Conservation (phyloP, 2,113 vertebrate species). For the Callocephalon fimbriatum region DNA sequence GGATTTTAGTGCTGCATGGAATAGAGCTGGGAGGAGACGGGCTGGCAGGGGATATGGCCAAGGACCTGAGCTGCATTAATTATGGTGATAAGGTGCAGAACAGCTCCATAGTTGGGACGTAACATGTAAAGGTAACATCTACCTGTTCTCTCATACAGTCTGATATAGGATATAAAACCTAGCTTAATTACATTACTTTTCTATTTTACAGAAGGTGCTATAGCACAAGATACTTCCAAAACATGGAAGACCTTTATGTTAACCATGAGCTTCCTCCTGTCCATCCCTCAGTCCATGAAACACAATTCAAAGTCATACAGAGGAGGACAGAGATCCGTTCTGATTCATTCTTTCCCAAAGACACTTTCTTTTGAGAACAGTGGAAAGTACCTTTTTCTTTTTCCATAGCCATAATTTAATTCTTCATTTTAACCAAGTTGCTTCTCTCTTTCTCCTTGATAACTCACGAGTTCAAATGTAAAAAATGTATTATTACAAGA, state of each 20-base stretch:
- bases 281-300: not conserved
- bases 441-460: slow-evolving; percentile 78
- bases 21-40: not conserved
- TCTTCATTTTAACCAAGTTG: slow-evolving; percentile 76
- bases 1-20: not conserved
- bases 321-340: slow-evolving; percentile 56
- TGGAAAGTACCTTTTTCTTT: slow-evolving; percentile 72
- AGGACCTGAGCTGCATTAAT: not conserved
- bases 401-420: slow-evolving; percentile 79
- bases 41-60: no score
- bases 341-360: slow-evolving; percentile 80
- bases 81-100: rapidly evolving
- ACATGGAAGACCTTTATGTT: not conserved
- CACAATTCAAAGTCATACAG: not conserved
- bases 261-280: not conserved
- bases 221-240: not conserved
- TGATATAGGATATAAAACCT: rapidly evolving
- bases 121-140: rapidly evolving
- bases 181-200: not conserved
- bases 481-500: slow-evolving; percentile 83
- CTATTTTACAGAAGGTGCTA: not conserved
- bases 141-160: not conserved
- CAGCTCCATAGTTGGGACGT: rapidly evolving
- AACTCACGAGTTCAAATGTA: slow-evolving; percentile 77
- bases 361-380: slow-evolving; percentile 72